Percentiles rank a stretch among this genome's conserved stretches.
These are phyloP conservation scores for Eutolmus rufibarbis DNA, from an alignment of 2,888 invertebrate species.

Conservation along the genomic window DNA sequence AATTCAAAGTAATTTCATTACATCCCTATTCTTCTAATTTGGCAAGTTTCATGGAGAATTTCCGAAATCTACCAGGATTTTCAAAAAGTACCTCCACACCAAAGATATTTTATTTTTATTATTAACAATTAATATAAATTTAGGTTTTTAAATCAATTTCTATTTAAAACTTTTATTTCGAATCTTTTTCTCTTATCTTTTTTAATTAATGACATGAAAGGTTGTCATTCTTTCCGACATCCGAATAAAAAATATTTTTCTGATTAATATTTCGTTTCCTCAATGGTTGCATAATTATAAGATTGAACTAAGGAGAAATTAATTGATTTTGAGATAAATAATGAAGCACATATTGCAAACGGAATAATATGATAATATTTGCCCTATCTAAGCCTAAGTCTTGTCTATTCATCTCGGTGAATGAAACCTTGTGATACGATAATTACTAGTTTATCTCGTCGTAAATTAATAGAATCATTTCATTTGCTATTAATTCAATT, in stretches of 20 bases:
- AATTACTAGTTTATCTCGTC: background rate
- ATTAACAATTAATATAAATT: no score
- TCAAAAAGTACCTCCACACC: no score
- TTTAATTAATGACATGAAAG: no score
- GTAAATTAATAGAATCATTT: background rate
- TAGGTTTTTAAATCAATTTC: no score
- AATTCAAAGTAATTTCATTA: no score
- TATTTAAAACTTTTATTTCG: no score
- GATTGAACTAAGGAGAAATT: background rate
- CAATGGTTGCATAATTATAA: background rate
- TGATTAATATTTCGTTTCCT: background rate
- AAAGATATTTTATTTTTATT: no score
- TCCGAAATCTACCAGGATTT: no score
- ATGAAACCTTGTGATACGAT: background rate
- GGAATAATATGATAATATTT: background rate
- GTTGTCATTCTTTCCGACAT: no score
- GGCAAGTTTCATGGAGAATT: no score
- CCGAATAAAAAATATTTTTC: background rate
- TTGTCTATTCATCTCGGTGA: background rate
- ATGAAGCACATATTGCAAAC: background rate
- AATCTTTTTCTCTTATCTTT: no score
- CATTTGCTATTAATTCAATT: background rate
- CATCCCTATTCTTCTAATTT: no score
- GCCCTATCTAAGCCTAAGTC: background rate
- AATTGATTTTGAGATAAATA: background rate